Conservation (phyloP, 2,797 vertebrate genomes). For the Sebastiscus albofasciatus region DNA sequence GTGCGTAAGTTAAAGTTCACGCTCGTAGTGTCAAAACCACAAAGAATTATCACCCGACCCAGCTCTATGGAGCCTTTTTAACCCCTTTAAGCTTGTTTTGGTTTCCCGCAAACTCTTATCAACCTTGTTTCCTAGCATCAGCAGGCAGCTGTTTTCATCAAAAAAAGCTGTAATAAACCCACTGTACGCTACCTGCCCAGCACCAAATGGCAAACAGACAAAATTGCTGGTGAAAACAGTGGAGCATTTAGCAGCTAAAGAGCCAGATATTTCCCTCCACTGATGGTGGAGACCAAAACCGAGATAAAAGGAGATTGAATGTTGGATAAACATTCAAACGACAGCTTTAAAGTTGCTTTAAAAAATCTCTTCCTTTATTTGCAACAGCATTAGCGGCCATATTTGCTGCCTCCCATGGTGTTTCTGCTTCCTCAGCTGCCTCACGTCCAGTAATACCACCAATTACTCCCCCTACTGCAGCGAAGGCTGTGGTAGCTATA, state of each 20-base stretch:
- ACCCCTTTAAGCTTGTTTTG: background rate
- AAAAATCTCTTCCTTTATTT: fast-evolving
- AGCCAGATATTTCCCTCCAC: too few relatives aligned
- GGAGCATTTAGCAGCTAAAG: too few relatives aligned
- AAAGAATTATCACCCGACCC: background rate
- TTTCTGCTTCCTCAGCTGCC: conserved; percentile 6
- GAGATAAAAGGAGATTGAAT: background rate
- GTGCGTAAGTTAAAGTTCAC: fast-evolving
- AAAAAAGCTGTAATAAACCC: too few relatives aligned
- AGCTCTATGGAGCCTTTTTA: background rate
- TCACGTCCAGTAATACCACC: background rate
- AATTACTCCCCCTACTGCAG: fast-evolving
- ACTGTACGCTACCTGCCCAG: background rate
- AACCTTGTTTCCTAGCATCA: background rate
- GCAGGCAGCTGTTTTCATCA: background rate
- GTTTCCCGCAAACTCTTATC: background rate
- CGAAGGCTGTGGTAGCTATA: fast-evolving
- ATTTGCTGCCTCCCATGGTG: fast-evolving
- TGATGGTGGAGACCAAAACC: background rate
- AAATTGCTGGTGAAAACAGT: too few relatives aligned
- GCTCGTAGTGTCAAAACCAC: background rate
- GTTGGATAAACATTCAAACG: background rate
- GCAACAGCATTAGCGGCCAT: background rate
- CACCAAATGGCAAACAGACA: background rate
- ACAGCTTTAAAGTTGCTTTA: background rate